phyloP scores from a whole-genome alignment of 2,113 vertebrate genomes.

The Sorex fumeus region DNA sequence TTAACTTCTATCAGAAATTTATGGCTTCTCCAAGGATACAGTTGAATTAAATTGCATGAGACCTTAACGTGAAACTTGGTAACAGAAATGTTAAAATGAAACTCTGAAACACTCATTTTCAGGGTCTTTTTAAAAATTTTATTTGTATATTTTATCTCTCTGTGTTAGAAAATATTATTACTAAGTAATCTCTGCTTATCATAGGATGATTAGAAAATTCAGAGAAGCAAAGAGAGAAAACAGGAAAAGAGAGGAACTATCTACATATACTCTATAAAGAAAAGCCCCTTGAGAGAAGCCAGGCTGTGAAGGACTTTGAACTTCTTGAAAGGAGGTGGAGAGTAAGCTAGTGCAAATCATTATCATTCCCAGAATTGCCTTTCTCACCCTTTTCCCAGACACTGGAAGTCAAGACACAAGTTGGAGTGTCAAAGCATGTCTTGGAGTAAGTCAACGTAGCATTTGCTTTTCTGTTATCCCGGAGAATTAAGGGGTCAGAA shows the following conservation, averaged over 20 bases:
- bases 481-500: neutral
- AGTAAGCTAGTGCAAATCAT: neutral
- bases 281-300: conserved; percentile 45
- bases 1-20: conserved; percentile 72
- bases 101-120: neutral
- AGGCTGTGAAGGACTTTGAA: conserved; percentile 65
- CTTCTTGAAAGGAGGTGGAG: neutral
- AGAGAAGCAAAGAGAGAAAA: conserved; percentile 51
- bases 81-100: neutral
- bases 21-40: conserved; percentile 65
- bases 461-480: neutral
- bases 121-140: conserved; percentile 40
- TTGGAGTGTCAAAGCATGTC: conserved; percentile 10
- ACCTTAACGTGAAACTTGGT: conserved; percentile 56
- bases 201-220: conserved; percentile 63
- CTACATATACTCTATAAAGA: conserved; percentile 28
- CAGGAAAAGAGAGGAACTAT: neutral
- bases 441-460: neutral
- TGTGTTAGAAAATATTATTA: conserved; percentile 62
- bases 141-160: conserved; percentile 49
- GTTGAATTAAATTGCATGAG: conserved; percentile 29
- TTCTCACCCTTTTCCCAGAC: neutral
- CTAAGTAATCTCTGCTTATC: conserved; percentile 45
- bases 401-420: neutral
- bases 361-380: neutral